phyloP scores from a whole-genome alignment of 1,140 invertebrate genomes.

The Brachionus calyciflorus region DNA sequence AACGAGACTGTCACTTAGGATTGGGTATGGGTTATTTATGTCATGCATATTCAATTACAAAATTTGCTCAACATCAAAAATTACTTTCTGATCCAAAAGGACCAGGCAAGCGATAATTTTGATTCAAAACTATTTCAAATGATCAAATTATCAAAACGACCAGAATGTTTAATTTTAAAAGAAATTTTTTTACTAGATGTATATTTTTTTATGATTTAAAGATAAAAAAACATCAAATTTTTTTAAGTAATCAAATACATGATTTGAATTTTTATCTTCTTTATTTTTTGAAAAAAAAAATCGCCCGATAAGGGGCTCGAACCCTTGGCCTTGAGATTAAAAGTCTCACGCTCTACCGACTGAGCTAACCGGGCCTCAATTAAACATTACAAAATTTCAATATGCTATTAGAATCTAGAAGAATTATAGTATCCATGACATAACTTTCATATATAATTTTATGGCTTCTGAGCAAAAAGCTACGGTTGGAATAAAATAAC shows the following conservation, averaged over 20 bases:
- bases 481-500: no score
- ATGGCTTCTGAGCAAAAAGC: no score
- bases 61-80: slow-evolving; percentile 38
- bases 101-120: neutral
- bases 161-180: neutral
- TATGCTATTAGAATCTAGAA: no score
- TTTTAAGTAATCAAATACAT: neutral
- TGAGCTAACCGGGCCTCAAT: slow-evolving; percentile 32
- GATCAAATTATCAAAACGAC: neutral
- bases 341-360: slow-evolving; percentile 45
- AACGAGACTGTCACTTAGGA: slow-evolving; percentile 35
- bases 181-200: neutral
- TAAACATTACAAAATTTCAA: neutral
- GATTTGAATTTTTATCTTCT: no score
- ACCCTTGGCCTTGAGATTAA: slow-evolving; percentile 45
- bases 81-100: slow-evolving; percentile 39
- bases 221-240: neutral
- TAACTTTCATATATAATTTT: no score
- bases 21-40: slow-evolving; percentile 43
- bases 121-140: neutral
- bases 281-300: neutral
- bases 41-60: slow-evolving; percentile 41
- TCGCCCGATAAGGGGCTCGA: slow-evolving; percentile 44
- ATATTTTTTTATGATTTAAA: neutral
- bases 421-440: no score